These are phyloP conservation scores for Acridotheres tristis DNA, from an alignment of 2,797 vertebrate genomes.

Conservation along the genomic window DNA sequence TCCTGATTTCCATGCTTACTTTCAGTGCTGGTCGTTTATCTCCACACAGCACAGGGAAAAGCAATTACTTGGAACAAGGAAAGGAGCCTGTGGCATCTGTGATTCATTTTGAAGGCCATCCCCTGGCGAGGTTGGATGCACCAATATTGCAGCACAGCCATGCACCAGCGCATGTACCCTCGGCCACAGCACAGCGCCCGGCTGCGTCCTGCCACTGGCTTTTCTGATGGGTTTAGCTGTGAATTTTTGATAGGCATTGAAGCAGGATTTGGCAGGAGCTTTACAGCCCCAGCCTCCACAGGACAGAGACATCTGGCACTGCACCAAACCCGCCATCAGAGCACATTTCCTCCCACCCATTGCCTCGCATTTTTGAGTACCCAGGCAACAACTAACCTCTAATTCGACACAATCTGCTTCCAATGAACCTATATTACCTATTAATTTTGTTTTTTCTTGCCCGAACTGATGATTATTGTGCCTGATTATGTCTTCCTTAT, in stretches of 20 bases:
- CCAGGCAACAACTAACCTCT: neutral
- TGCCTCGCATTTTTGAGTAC: neutral
- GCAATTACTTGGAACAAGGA: constrained; percentile 46
- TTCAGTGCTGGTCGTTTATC: constrained; percentile 18
- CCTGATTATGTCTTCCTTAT: neutral
- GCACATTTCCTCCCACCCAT: neutral
- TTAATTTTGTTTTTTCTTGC: constrained; percentile 12
- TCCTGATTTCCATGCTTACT: neutral
- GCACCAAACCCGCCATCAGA: accelerated
- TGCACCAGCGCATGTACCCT: accelerated
- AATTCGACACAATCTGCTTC: constrained; percentile 3
- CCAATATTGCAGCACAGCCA: neutral
- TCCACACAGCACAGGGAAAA: constrained; percentile 20
- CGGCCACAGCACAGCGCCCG: neutral
- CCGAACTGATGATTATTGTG: neutral
- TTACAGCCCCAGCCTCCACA: neutral
- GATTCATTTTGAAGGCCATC: neutral
- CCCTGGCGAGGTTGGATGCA: accelerated
- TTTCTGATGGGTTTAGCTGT: neutral
- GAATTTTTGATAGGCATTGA: neutral
- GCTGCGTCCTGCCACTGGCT: neutral
- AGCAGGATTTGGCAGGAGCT: neutral
- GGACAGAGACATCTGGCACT: neutral
- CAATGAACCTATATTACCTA: constrained; percentile 25
- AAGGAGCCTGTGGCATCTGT: constrained; percentile 18